Conservation (phyloP, 2,888 invertebrate genomes). For the Drosophila nigritarsus region DNA sequence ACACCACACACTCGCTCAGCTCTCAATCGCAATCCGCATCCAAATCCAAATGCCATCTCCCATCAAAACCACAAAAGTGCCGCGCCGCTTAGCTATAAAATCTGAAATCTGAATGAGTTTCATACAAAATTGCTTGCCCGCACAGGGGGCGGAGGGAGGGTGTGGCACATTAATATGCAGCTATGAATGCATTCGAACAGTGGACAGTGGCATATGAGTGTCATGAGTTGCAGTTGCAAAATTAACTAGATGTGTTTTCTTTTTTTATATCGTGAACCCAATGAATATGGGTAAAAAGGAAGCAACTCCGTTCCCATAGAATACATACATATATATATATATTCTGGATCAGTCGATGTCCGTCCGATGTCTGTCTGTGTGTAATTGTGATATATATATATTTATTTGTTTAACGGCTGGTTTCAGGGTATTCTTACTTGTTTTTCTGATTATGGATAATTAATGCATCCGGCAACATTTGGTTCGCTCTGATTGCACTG, state of each 20-base stretch:
- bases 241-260: not conserved
- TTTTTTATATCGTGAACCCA: not conserved
- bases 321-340: not conserved
- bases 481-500: constrained; percentile 18
- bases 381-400: not conserved
- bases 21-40: constrained; percentile 3
- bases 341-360: not conserved
- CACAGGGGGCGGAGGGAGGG: not conserved
- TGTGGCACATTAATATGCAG: constrained; percentile 59
- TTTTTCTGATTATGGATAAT: not conserved
- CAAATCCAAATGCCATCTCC: constrained; percentile 21
- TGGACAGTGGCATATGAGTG: constrained; percentile 25
- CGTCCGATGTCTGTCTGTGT: too few relatives aligned
- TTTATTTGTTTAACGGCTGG: not conserved
- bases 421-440: not conserved
- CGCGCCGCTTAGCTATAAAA: constrained; percentile 40
- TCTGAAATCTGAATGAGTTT: constrained; percentile 65
- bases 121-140: constrained; percentile 49
- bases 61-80: constrained; percentile 58
- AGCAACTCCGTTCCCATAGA: not conserved
- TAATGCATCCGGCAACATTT: not conserved
- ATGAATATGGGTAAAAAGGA: not conserved
- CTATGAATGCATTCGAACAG: constrained; percentile 25
- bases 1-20: constrained; percentile 1
- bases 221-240: constrained; percentile 11